Conservation (phyloP, 92 coral and sea anemone species). For the Scolanthus callimorphus region DNA sequence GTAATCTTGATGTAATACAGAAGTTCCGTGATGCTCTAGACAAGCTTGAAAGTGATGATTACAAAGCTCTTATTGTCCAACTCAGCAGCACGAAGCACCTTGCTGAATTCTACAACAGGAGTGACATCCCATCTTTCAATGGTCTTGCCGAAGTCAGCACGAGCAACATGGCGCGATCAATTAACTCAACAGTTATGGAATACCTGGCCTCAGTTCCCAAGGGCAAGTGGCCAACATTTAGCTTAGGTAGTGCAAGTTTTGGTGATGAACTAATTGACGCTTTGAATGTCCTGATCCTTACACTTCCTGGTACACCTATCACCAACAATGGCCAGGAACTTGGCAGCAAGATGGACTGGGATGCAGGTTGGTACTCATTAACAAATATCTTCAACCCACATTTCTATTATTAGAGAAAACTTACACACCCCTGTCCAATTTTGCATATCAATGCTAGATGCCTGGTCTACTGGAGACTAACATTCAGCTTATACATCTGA, state of each 20-base stretch:
- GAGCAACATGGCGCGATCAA: conserved; percentile 12
- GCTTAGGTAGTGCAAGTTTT: conserved; percentile 29
- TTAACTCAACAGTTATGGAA: conserved; percentile 45
- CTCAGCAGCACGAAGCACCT: conserved; percentile 28
- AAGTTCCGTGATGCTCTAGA: conserved; percentile 33
- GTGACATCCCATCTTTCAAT: conserved; percentile 42
- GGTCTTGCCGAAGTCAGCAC: conserved; percentile 19
- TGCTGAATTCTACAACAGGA: conserved; percentile 20
- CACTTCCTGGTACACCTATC: conserved; percentile 79
- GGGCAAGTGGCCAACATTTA: conserved; percentile 73
- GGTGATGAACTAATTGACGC: conserved; percentile 44
- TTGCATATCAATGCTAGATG: no score
- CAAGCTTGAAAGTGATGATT: conserved; percentile 9
- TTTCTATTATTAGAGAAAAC: no score
- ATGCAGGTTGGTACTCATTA: no score
- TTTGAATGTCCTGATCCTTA: conserved; percentile 74
- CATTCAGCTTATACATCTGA: no score
- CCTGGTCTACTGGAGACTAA: no score
- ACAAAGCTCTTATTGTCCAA: conserved; percentile 43
- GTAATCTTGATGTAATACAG: conserved; percentile 28
- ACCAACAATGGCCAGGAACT: conserved; percentile 86
- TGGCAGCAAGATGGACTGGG: conserved; percentile 34
- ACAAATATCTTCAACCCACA: no score
- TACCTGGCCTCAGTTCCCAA: conserved; percentile 49
- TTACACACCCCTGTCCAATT: no score